Percentiles rank a stretch among this genome's conserved stretches.
These are phyloP conservation scores for Anastrepha obliqua DNA, from an alignment of 1,140 invertebrate genomes.

Conservation along the genomic window DNA sequence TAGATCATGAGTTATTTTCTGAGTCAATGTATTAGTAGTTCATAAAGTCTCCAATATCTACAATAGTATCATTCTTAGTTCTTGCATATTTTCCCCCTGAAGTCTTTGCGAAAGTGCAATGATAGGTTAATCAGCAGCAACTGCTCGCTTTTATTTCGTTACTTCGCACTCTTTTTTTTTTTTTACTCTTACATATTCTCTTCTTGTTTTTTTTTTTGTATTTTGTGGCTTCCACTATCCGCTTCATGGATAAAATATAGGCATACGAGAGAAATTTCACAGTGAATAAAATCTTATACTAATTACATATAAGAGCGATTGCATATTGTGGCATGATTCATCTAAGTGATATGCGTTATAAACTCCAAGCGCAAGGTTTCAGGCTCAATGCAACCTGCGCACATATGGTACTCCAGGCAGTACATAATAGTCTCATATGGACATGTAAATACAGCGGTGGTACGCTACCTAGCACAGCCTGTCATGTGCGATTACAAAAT, in stretches of 20 bases:
- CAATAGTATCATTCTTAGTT: no score
- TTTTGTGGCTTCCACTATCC: not conserved
- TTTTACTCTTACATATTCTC: no score
- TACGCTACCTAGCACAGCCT: no score
- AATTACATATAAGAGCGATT: not conserved
- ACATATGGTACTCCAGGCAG: not conserved
- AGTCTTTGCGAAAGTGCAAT: not conserved
- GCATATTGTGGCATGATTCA: slow-evolving; percentile 24
- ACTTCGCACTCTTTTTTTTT: not conserved
- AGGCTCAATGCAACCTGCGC: slow-evolving; percentile 21
- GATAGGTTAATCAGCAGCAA: not conserved
- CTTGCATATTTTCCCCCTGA: no score
- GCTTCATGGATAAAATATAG: slow-evolving; percentile 20
- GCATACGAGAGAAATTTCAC: not conserved
- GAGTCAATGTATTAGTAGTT: no score
- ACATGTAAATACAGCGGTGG: no score
- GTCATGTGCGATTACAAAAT: no score
- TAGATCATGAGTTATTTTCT: no score
- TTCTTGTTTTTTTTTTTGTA: not conserved
- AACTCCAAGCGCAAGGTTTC: slow-evolving; percentile 3
- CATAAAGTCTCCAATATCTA: no score
- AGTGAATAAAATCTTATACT: not conserved
- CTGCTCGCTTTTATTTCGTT: not conserved
- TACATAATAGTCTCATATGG: no score
- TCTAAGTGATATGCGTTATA: slow-evolving; percentile 47